These are phyloP conservation scores for Shinisaurus crocodilurus DNA, from an alignment of 2,113 vertebrate species.

Conservation along the genomic window DNA sequence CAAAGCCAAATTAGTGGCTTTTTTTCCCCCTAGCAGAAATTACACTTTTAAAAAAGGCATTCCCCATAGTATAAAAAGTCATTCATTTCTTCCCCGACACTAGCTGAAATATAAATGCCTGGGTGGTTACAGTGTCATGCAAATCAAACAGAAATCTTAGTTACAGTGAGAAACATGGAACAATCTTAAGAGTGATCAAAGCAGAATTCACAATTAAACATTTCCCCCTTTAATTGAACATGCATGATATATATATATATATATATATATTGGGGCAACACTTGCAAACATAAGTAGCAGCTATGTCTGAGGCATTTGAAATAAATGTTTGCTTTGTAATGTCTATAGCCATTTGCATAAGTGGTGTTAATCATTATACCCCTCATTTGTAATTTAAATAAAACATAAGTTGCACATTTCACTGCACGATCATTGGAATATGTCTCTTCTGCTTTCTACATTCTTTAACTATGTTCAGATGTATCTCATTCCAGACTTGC, in stretches of 20 bases:
- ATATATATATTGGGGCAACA: not conserved
- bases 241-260: not conserved
- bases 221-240: constrained; percentile 22
- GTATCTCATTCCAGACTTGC: not conserved
- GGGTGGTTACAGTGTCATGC: constrained; percentile 32
- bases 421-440: not conserved
- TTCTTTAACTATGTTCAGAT: not conserved
- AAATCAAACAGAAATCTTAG: constrained; percentile 48
- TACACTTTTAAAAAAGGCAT: constrained; percentile 41
- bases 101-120: constrained; percentile 1
- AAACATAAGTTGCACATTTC: not conserved
- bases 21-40: constrained; percentile 35
- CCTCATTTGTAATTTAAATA: constrained; percentile 13
- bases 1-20: constrained; percentile 38
- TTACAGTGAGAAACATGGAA: constrained; percentile 37
- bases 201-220: constrained; percentile 34
- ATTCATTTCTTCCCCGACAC: not conserved
- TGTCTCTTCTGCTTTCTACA: not conserved
- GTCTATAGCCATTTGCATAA: not conserved
- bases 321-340: not conserved
- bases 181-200: constrained; percentile 41
- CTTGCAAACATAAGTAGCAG: not conserved
- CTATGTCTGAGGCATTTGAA: not conserved
- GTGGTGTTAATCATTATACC: not conserved
- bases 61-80: not conserved